Evolutionary conservation across 2,113 vertebrate genomes (phyloP).

Genomic region (Hydrolagus affinis): DNA sequence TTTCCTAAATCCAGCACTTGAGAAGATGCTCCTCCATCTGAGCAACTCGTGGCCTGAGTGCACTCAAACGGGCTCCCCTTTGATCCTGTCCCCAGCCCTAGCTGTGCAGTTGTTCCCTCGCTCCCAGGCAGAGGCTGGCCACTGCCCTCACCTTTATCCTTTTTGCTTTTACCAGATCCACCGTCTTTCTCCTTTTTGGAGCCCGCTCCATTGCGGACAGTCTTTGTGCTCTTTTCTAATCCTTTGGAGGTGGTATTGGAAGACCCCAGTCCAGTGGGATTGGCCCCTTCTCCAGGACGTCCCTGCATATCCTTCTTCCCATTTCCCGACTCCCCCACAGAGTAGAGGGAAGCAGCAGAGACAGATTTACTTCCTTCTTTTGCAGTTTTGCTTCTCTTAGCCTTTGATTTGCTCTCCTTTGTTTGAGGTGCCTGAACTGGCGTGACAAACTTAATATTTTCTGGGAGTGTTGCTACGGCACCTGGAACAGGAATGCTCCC

Average conservation of each 20-base stretch:
- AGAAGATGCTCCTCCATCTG: constrained; percentile 70
- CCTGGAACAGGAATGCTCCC: constrained; percentile 82
- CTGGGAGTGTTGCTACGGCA: constrained; percentile 86
- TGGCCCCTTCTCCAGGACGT: constrained; percentile 72
- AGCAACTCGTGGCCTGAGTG: constrained; percentile 57
- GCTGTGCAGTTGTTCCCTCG: not conserved
- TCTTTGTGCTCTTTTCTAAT: constrained; percentile 80
- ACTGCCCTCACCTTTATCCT: constrained; percentile 80
- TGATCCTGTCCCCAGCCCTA: constrained; percentile 60
- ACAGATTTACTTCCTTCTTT: constrained; percentile 89
- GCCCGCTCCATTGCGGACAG: constrained; percentile 70
- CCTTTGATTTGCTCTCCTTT: constrained; percentile 98
- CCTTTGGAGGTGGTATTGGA: constrained; percentile 66
- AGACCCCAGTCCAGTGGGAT: constrained; percentile 52
- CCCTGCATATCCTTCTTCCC: constrained; percentile 82
- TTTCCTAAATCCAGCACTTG: constrained; percentile 68
- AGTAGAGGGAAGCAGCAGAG: constrained; percentile 63
- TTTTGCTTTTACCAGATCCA: constrained; percentile 81
- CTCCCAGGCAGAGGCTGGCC: constrained; percentile 60
- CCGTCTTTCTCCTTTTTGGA: constrained; percentile 94
- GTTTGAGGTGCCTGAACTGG: constrained; percentile 88
- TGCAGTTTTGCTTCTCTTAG: constrained; percentile 93
- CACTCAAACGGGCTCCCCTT: constrained; percentile 78
- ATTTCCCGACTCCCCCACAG: constrained; percentile 62
- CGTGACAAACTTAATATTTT: constrained; percentile 97